Evolutionary conservation across 1,140 invertebrate species (phyloP), one percentile per base, ranked within the genome.

Genomic region (Solenopsis fugax): DNA sequence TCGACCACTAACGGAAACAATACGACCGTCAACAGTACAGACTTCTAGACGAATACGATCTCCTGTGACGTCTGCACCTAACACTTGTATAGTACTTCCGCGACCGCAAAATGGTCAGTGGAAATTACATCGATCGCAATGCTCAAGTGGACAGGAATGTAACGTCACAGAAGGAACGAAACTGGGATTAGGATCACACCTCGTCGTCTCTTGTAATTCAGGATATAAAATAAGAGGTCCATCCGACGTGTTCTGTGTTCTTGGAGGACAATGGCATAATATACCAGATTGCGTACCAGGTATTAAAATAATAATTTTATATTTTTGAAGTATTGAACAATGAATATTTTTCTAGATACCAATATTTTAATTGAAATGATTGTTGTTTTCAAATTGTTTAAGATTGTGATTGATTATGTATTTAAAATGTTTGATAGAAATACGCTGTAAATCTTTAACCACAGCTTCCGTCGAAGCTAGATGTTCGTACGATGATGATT

Each of bases 81-180:
- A 12, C 41, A 3, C 16, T 41, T 95, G 95, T 82, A 41, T 6
- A 41, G 78, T 90, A 13, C 94, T 94, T 6, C 16, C 76, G 0
- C 94, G 94, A 77, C 94, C 93, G 2, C 4, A 72, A 73, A 92
- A 95, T 62, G 95, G 95, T 29, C 34, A 41, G 0, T 94, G 94
- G 93, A 90, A 88, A 54, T 75, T 95, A 21, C 89, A 29, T 29
- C 29, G 91, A 87, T 10, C n/a, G n/a, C 90, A 92, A 18, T 95
- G 94, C 45, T 6, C 24, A 2, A 71, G 10, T 9, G 24, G 52
- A 69, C 60, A 73, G 0, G 6, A 94, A 21, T 94, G 94, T 71
- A 45, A 91, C 29, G 6, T 90, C 0, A 7, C 29, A 2, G 10
- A 75, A 45, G 85, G 88, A 6, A 45, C 78, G 3, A 4, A 29